These are phyloP conservation scores for Pomacea canaliculata DNA, from an alignment of 2,888 invertebrate genomes.

Conservation along the genomic window DNA sequence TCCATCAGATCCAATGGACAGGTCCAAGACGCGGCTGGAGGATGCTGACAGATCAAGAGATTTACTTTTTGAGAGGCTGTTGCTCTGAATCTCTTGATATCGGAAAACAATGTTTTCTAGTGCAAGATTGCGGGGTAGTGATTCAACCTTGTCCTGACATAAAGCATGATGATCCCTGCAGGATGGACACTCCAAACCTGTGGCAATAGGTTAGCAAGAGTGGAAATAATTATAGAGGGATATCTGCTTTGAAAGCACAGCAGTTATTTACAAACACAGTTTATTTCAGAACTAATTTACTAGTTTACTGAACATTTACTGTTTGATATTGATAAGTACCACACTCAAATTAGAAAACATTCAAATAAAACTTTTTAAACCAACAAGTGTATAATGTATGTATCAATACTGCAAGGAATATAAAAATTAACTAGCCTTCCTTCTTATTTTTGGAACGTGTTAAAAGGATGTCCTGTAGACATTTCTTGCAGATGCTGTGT, in stretches of 20 bases:
- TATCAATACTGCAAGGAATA: too few relatives aligned
- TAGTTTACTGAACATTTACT: too few relatives aligned
- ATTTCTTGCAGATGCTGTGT: slow-evolving; percentile 66
- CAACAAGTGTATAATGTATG: too few relatives aligned
- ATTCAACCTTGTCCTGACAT: slow-evolving; percentile 45
- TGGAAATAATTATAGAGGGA: too few relatives aligned
- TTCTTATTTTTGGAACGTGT: slow-evolving; percentile 45
- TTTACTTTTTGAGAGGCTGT: slow-evolving; percentile 38
- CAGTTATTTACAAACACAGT: too few relatives aligned
- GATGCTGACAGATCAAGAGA: slow-evolving; percentile 13
- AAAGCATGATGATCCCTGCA: slow-evolving; percentile 56
- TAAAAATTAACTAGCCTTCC: slow-evolving; percentile 40
- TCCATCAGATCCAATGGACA: slow-evolving; percentile 20
- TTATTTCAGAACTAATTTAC: too few relatives aligned
- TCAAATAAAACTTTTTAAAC: too few relatives aligned
- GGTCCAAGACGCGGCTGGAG: slow-evolving; percentile 9
- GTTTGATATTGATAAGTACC: too few relatives aligned
- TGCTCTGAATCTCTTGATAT: slow-evolving; percentile 62
- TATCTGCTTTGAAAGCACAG: too few relatives aligned
- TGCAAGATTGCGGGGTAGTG: slow-evolving; percentile 62
- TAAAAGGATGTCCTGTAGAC: slow-evolving; percentile 60
- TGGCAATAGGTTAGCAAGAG: neutral
- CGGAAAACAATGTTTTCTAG: slow-evolving; percentile 66
- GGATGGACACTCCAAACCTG: slow-evolving; percentile 62
- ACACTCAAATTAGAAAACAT: too few relatives aligned